Evolutionary conservation across 2,113 vertebrate species (phyloP), one percentile per base, ranked within the genome.

Genomic region (Platysteira castanea): DNA sequence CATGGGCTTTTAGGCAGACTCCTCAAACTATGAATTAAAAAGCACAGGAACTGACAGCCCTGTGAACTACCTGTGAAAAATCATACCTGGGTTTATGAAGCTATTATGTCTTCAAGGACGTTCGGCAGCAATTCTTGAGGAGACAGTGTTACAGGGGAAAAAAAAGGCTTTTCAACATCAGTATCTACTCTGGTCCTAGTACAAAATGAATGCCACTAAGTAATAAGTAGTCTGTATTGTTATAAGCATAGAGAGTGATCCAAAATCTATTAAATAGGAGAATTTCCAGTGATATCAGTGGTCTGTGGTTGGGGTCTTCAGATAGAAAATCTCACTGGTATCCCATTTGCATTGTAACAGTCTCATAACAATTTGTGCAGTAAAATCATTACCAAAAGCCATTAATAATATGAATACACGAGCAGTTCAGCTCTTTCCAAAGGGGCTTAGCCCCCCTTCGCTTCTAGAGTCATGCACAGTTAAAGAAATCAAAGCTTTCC

Each of bases 41-140:
- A 96, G 92, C 96, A 75, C 56, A 92, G 84, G 65, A 90, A 74
- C 76, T 96, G 96, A 90, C 96, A 96, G 80, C 73, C 74, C 69
- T 94, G 93, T 90, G 95, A 97, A 96, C 93, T 94, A 97, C 92
- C 93, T 96, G 93, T 95, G 96, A 96, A 96, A 96, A 95, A 94
- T 94, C 92, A 93, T 95, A 96, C 96, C 96, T 92, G 90, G 88
- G 83, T 97, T 96, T 96, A 96, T 96, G 95, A 96, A 95, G 93
- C 95, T 95, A 96, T 96, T 97, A 96, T 93, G 90, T 84, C 88
- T 94, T 96, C 96, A 97, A 97, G 92, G 95, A 94, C 95, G 0
- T 95, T 95, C 41, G 0, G 95, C 92, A 84, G 85, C 94, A 94
- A 84, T 94, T 95, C 92, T 84, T 77, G 92, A 93, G 83, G 76